phyloP scores from a whole-genome alignment of 2,888 invertebrate species.

The Disparrhopalites patrizii region DNA sequence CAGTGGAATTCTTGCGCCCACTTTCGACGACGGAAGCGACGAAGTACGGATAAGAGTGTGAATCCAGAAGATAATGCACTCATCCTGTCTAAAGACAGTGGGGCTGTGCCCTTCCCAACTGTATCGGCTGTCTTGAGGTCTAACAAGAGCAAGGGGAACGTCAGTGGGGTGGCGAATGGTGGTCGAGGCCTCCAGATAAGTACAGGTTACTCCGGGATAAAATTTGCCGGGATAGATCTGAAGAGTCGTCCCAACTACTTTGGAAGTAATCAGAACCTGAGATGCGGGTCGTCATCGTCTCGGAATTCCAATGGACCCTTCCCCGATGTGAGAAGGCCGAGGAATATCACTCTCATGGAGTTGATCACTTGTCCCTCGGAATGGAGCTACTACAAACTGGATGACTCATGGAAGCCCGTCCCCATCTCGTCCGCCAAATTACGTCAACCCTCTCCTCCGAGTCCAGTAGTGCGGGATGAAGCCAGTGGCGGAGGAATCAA shows the following conservation, averaged over 20 bases:
- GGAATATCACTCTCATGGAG: conserved; percentile 28
- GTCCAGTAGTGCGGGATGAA: neutral
- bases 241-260: conserved; percentile 27
- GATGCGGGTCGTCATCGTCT: conserved; percentile 19
- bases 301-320: neutral
- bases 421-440: conserved; percentile 5
- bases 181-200: conserved; percentile 21
- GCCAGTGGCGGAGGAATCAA: neutral
- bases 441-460: neutral
- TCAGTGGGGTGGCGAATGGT: neutral
- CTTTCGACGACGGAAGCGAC: conserved; percentile 13
- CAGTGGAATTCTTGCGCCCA: conserved; percentile 33
- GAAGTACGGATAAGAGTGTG: conserved; percentile 2
- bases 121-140: neutral
- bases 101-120: neutral
- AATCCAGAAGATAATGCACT: neutral
- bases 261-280: conserved; percentile 27
- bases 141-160: neutral
- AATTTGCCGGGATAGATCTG: conserved; percentile 24
- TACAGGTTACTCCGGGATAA: conserved; percentile 30
- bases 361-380: conserved; percentile 31
- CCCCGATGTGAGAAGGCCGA: neutral
- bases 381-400: conserved; percentile 20
- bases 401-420: conserved; percentile 21
- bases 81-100: neutral